Base-by-base conservation (phyloP, 1,140 invertebrate genomes). In the Euura saliciscinereae region DNA sequence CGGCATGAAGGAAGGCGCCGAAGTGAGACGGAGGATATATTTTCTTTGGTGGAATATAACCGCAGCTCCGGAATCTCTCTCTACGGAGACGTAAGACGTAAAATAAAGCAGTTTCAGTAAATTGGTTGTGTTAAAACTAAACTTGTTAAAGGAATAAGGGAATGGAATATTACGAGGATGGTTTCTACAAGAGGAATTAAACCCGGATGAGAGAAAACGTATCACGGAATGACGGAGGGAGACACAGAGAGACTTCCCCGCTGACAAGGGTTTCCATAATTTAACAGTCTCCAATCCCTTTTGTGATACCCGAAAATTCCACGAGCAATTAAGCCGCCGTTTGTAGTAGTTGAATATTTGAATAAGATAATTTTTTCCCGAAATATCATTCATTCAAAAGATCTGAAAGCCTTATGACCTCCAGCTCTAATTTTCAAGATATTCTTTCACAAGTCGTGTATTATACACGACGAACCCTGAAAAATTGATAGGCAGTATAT, bases 121-220 rank as follows among this genome's bases (percentile, higher is more conserved):
- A 80, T 81, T 81, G 80, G 78, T 75, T 78, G 79, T 78, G 77
- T 77, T 80, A 78, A 78, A 80, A 80, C 75, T 80, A 77, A 81
- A 79, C 76, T 82, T 80, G 78, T 82, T 79, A 77, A 76, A 71
- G 75, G 66, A 28, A 28, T 28, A 28, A 28, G 28, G 28, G 28
- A 71, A 71, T 64, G 74, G 75, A 75, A 75, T 74, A 74, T 75
- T 68, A 75, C 75, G 73, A 74, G 74, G 74, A 73, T 69, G 74
- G 73, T 76, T 28, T 28, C 28, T 28, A 67, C 13, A 44, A 10
- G 13, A 68, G 44, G 66, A 45, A 44, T 13, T 44, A 51, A 28
- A 28, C 28, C 28, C 44, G 69, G 66, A 45, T 45, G 70, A 44
- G 59, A 59, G 70, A 71, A 71, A 71, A 67, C 66, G 71, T 71